Percentiles rank a stretch among this genome's conserved stretches.
These are phyloP conservation scores for Syngnathus acus DNA, from an alignment of 2,797 vertebrate genomes.

Conservation along the genomic window DNA sequence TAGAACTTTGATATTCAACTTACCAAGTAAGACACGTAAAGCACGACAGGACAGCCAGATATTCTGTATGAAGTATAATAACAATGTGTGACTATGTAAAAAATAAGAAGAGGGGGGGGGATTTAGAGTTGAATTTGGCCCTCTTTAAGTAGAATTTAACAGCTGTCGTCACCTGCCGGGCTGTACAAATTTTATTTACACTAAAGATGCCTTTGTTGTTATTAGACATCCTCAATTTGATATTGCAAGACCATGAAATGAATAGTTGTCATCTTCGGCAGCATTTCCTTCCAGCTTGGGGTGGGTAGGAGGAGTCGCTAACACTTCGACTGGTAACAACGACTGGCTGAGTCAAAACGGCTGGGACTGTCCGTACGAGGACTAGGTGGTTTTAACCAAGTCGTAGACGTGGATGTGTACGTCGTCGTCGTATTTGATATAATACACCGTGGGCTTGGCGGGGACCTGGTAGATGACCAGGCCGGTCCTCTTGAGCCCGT, in stretches of 20 bases:
- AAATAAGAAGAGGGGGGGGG: background rate
- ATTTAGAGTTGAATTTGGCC: background rate
- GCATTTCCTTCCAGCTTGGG: constrained; percentile 14
- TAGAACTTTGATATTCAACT: constrained; percentile 27
- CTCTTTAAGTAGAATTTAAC: background rate
- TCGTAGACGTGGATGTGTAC: constrained; percentile 81
- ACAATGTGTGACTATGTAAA: background rate
- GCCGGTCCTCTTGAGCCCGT: constrained; percentile 76
- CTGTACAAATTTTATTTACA: constrained; percentile 49
- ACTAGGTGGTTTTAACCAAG: constrained; percentile 78
- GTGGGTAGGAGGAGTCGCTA: constrained; percentile 32
- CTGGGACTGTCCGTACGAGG: constrained; percentile 39
- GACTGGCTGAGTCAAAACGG: constrained; percentile 32
- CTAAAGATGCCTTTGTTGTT: constrained; percentile 8
- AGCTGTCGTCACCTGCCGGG: constrained; percentile 27
- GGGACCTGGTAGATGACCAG: constrained; percentile 80
- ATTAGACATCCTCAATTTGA: constrained; percentile 22
- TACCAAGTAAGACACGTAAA: constrained; percentile 34
- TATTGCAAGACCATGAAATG: constrained; percentile 9
- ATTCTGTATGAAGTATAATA: constrained; percentile 24
- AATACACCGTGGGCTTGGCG: constrained; percentile 79
- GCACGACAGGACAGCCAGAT: constrained; percentile 43
- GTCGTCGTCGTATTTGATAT: constrained; percentile 80
- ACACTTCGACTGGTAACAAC: constrained; percentile 58
- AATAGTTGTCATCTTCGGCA: constrained; percentile 20